Conservation (phyloP, 2,888 invertebrate genomes). For the Lucinisca nassula region DNA sequence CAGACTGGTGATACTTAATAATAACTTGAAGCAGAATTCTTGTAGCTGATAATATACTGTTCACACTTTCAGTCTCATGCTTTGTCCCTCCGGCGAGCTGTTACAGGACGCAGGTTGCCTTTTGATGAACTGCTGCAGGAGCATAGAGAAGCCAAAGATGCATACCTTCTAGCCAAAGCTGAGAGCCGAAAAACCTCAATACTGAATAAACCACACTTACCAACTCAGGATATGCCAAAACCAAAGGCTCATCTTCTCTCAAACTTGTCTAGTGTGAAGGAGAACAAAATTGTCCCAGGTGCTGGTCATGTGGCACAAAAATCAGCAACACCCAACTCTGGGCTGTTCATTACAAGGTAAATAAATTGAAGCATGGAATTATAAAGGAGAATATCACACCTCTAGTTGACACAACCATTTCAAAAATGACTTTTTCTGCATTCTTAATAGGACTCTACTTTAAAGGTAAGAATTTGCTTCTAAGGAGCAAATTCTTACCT, state of each 20-base stretch:
- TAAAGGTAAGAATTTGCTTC: too few relatives aligned
- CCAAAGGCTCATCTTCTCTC: conserved; percentile 21
- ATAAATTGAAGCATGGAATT: background rate
- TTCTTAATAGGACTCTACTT: too few relatives aligned
- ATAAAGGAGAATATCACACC: too few relatives aligned
- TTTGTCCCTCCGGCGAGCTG: conserved; percentile 92
- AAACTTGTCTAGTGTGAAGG: conserved; percentile 25
- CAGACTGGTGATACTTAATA: too few relatives aligned
- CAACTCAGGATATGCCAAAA: conserved; percentile 5
- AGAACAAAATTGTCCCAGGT: conserved; percentile 37
- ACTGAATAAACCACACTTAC: background rate
- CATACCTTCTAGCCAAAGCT: conserved; percentile 82
- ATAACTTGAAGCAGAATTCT: too few relatives aligned
- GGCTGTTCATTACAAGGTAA: background rate
- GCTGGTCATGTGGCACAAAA: background rate
- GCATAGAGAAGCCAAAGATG: conserved; percentile 92
- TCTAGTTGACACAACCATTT: too few relatives aligned
- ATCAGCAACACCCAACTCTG: background rate
- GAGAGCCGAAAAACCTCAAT: conserved; percentile 68
- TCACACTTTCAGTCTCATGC: conserved; percentile 89
- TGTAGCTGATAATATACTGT: too few relatives aligned
- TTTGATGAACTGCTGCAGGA: conserved; percentile 93
- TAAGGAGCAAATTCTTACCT: too few relatives aligned
- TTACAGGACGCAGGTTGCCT: conserved; percentile 92
- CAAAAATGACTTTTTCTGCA: too few relatives aligned